phyloP scores from a whole-genome alignment of 2,797 vertebrate species.

The Melanotaenia nigrans region DNA sequence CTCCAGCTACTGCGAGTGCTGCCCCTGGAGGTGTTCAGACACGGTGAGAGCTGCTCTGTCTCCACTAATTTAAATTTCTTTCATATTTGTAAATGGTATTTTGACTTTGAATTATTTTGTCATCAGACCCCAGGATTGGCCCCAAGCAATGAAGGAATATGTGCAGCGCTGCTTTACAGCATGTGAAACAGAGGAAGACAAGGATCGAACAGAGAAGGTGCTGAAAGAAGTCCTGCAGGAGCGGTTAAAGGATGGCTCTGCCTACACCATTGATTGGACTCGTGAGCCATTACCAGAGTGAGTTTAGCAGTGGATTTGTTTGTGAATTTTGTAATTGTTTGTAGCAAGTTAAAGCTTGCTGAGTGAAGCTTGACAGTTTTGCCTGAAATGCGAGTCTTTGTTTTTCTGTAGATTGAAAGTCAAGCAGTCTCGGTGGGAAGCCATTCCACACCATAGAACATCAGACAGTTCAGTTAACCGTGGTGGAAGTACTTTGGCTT shows the following conservation, averaged over 20 bases:
- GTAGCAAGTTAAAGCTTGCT: background rate
- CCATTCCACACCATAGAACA: conserved; percentile 68
- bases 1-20: conserved; percentile 56
- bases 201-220: conserved; percentile 92
- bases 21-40: conserved; percentile 74
- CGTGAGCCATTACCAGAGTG: conserved; percentile 91
- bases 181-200: conserved; percentile 93
- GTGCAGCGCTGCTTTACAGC: conserved; percentile 95
- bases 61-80: background rate
- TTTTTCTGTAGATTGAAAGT: conserved; percentile 74
- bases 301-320: conserved; percentile 51
- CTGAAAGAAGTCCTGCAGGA: conserved; percentile 93
- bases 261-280: conserved; percentile 94
- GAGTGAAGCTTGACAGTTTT: background rate
- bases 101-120: conserved; percentile 11
- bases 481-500: conserved; percentile 66
- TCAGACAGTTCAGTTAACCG: conserved; percentile 71
- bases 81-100: background rate
- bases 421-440: conserved; percentile 84
- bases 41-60: conserved; percentile 73
- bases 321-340: background rate
- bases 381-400: background rate
- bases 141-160: conserved; percentile 94
- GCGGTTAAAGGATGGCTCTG: conserved; percentile 91
- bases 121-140: conserved; percentile 91